Conservation (phyloP, 2,888 invertebrate genomes). For the Himalopsyche kuldschensis region DNA sequence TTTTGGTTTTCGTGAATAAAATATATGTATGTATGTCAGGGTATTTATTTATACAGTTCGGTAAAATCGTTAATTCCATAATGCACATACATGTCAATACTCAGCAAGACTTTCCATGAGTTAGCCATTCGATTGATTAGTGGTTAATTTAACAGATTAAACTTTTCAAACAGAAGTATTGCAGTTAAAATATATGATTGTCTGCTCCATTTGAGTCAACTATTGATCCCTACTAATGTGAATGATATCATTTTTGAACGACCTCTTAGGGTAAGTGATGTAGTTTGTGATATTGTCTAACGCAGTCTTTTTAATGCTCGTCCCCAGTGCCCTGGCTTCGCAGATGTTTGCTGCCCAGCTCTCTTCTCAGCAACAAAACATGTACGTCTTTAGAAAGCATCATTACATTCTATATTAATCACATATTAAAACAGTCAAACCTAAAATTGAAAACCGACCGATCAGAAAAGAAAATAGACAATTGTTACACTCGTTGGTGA, state of each 20-base stretch:
- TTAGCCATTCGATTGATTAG: too few species aligned
- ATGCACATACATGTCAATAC: too few species aligned
- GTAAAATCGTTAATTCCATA: too few species aligned
- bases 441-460: background rate
- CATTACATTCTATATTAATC: slow-evolving; percentile 23
- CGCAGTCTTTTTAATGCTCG: slow-evolving; percentile 42
- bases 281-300: slow-evolving; percentile 1
- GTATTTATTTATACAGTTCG: too few species aligned
- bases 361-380: slow-evolving; percentile 90
- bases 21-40: too few species aligned
- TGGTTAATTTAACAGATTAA: too few species aligned
- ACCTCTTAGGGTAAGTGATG: background rate
- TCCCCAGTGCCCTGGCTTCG: slow-evolving; percentile 94
- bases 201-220: too few species aligned
- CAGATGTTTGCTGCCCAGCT: slow-evolving; percentile 94
- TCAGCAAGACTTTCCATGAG: too few species aligned
- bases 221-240: background rate
- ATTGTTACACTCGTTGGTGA: background rate
- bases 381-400: slow-evolving; percentile 67
- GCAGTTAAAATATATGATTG: too few species aligned
- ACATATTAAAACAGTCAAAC: background rate
- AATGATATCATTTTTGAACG: background rate
- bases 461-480: background rate
- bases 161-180: too few species aligned
- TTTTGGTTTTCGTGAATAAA: too few species aligned